A percentile compares a stretch with the other conserved stretches of the same genome.
phyloP scores from a whole-genome alignment of 2,888 invertebrate species.

The Hetaerina titia region DNA sequence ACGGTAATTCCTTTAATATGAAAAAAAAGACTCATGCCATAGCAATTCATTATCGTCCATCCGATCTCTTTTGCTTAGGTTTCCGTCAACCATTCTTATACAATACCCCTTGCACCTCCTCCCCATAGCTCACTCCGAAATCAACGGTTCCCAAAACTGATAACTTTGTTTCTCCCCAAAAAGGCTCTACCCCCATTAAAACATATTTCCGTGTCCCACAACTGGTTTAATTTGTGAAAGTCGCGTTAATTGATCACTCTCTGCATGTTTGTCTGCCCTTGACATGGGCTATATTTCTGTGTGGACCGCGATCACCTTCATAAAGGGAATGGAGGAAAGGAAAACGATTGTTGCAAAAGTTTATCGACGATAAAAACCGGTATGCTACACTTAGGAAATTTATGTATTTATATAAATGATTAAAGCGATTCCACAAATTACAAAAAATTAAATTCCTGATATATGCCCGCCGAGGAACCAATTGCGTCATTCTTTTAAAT shows the following conservation, averaged over 20 bases:
- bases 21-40: not conserved
- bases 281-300: not conserved
- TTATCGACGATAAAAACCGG: not conserved
- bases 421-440: not conserved
- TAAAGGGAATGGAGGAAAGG: not conserved
- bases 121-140: not conserved
- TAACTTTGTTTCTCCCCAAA: not conserved
- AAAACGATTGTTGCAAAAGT: not conserved
- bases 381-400: not conserved
- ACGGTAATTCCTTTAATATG: not conserved
- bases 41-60: not conserved
- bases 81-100: not conserved
- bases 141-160: not conserved
- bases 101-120: not conserved
- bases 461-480: not conserved
- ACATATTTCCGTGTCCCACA: slow-evolving; percentile 41
- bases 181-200: not conserved
- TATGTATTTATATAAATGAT: not conserved
- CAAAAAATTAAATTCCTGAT: not conserved
- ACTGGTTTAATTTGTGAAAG: slow-evolving; percentile 19
- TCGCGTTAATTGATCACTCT: not conserved
- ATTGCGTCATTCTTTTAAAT: not conserved
- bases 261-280: not conserved
- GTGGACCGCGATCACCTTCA: not conserved
- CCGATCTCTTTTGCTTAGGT: not conserved